phyloP scores from a whole-genome alignment of 2,888 invertebrate genomes.

The Nemapogon koenigi region DNA sequence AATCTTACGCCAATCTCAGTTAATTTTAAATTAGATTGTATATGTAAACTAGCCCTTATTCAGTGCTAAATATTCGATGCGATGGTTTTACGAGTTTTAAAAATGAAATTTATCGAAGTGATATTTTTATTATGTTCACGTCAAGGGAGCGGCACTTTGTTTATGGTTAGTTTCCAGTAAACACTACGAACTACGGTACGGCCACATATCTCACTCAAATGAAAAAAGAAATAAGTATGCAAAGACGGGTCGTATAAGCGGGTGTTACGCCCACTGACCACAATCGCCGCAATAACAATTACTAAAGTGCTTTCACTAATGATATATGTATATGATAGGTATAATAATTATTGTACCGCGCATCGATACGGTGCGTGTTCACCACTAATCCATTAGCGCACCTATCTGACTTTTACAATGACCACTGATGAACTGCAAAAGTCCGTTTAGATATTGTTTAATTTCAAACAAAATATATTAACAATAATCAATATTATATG shows the following conservation, averaged over 20 bases:
- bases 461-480: too few species aligned
- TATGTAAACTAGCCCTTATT: too few species aligned
- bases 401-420: conserved; percentile 41
- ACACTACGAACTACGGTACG: too few species aligned
- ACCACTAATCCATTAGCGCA: conserved; percentile 54
- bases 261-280: conserved; percentile 15
- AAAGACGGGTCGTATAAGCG: neutral
- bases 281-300: conserved; percentile 27
- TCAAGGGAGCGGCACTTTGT: too few species aligned
- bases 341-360: conserved; percentile 7
- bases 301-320: conserved; percentile 35
- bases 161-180: too few species aligned
- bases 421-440: conserved; percentile 23
- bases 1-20: too few species aligned
- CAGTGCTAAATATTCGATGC: too few species aligned
- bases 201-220: neutral
- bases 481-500: too few species aligned
- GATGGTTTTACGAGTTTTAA: too few species aligned
- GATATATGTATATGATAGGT: conserved; percentile 20
- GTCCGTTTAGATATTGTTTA: conserved; percentile 18
- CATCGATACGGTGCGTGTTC: conserved; percentile 13
- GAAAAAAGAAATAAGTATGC: neutral
- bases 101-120: too few species aligned
- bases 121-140: too few species aligned
- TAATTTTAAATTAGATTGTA: too few species aligned